Base-by-base conservation (phyloP, 1,140 invertebrate genomes). In the Drosophila subobscura region DNA sequence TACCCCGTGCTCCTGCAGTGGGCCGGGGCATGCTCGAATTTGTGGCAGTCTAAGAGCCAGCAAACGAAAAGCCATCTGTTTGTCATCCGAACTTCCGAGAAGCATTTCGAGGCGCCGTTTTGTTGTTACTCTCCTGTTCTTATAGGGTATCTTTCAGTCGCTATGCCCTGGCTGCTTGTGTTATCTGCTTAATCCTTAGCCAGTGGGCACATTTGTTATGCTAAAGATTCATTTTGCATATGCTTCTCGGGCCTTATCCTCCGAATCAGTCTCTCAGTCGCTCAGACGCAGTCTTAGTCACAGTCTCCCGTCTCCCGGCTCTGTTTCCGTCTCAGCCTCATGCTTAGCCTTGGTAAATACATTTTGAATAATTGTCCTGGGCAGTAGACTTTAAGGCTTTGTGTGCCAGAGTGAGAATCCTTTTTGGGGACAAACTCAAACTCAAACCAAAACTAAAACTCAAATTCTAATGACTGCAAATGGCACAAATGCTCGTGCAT, bases 341-440 rank as follows among this genome's bases (percentile, higher is more conserved):
- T 14, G 22, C 64, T 72, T 46, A 46, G 58, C 55, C 57, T 68
- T 65, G 58, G 71, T 25, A 49, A 74, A 65, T 58, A 85, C 68
- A 84, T 83, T 81, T 73, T 70, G 68, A 77, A 83, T 81, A 81
- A 83, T 83, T 81, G 63, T 57, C 45, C 58, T 55, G 49, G 29
- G 41, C 53, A 49, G 46, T 20, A 44, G 53, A 46, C 50, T 29
- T 4, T 7, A 25, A 12, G 1, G 10, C 33, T 37, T 10, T 46
- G 5, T 44, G 37, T 46, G 40, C 8, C 29, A 3, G 29, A 8
- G 22, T 56, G 52, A 45, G 50, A 58, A 72, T 70, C 56, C 68
- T 73, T 72, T 41, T 51, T 14, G 53, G 46, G 53, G 46, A 58
- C 52, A 58, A 73, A 65, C 56, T 74, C 47, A 74, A 57, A 73